A percentile compares a stretch with the other conserved stretches of the same genome.
Evolutionary conservation across 2,888 invertebrate genomes (phyloP).

Genomic region (Apomyelois bistriatella): DNA sequence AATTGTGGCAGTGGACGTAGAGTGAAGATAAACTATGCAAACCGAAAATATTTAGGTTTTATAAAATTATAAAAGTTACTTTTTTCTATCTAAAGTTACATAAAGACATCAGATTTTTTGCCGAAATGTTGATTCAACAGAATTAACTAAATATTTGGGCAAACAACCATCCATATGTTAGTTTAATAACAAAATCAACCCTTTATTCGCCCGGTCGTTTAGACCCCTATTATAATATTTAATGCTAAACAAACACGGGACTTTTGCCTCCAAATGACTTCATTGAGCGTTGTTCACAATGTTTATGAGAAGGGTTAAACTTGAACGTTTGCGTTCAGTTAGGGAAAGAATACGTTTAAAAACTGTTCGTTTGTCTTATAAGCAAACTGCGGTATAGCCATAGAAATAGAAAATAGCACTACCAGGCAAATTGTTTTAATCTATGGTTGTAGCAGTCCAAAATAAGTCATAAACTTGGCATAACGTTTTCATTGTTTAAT

Average conservation of each 20-base stretch:
- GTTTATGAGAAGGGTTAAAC: slow-evolving; percentile 29
- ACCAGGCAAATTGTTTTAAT: too few relatives aligned
- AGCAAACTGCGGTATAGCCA: too few relatives aligned
- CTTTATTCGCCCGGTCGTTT: slow-evolving; percentile 71
- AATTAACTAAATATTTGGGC: slow-evolving; percentile 48
- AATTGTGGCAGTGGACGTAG: too few relatives aligned
- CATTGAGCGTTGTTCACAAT: slow-evolving; percentile 41
- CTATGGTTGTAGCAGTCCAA: too few relatives aligned
- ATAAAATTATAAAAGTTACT: too few relatives aligned
- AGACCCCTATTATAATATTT: slow-evolving; percentile 72
- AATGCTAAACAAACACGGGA: slow-evolving; percentile 75
- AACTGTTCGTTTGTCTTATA: not conserved
- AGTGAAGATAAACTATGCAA: too few relatives aligned
- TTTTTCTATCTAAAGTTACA: too few relatives aligned
- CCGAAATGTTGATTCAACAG: slow-evolving; percentile 40
- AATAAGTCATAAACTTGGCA: too few relatives aligned
- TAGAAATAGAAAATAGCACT: too few relatives aligned
- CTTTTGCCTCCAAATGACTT: slow-evolving; percentile 66
- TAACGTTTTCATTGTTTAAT: too few relatives aligned
- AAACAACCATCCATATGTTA: slow-evolving; percentile 50
- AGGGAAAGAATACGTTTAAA: not conserved
- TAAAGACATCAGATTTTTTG: slow-evolving; percentile 8
- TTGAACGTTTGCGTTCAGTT: slow-evolving; percentile 27
- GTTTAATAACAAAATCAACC: slow-evolving; percentile 64
- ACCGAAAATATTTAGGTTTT: too few relatives aligned